Conservation (phyloP, 1,140 invertebrate genomes). For the Pseudomyrmex pallidus region DNA sequence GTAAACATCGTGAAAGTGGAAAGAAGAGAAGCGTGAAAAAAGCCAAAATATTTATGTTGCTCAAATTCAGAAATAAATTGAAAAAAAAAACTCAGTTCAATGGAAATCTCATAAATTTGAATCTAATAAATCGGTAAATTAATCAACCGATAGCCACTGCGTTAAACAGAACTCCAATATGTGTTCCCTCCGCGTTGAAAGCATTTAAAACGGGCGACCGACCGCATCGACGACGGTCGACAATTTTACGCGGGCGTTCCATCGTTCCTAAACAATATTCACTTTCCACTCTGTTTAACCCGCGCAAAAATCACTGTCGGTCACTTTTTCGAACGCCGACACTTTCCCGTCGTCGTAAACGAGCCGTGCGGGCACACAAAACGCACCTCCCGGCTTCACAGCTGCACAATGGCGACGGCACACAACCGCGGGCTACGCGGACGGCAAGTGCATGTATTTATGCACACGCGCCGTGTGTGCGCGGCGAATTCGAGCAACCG, state of each 20-base stretch:
- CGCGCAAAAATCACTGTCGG: slow-evolving; percentile 6
- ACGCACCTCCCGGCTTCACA: slow-evolving; percentile 1
- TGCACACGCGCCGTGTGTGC: slow-evolving; percentile 2
- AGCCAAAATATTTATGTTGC: neutral
- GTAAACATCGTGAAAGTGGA: no score
- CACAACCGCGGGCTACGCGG: slow-evolving; percentile 29
- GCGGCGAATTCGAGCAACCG: slow-evolving; percentile 55
- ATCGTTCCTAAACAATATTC: slow-evolving; percentile 40
- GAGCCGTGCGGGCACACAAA: slow-evolving; percentile 22
- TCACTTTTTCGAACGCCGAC: slow-evolving; percentile 36
- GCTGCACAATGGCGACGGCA: slow-evolving; percentile 16
- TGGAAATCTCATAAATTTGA: no score
- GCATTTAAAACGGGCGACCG: slow-evolving; percentile 9
- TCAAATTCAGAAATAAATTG: neutral
- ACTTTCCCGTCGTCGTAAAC: slow-evolving; percentile 31
- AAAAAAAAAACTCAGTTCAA: neutral
- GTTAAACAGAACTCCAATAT: neutral
- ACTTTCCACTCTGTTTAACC: slow-evolving; percentile 36
- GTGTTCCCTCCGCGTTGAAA: neutral
- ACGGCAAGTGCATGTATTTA: neutral
- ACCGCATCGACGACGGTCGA: neutral
- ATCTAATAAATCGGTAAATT: neutral
- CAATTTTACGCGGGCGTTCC: neutral
- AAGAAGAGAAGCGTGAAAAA: neutral
- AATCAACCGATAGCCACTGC: neutral